Evolutionary conservation across 2,113 vertebrate genomes (phyloP).

Genomic region (Equus przewalskii): DNA sequence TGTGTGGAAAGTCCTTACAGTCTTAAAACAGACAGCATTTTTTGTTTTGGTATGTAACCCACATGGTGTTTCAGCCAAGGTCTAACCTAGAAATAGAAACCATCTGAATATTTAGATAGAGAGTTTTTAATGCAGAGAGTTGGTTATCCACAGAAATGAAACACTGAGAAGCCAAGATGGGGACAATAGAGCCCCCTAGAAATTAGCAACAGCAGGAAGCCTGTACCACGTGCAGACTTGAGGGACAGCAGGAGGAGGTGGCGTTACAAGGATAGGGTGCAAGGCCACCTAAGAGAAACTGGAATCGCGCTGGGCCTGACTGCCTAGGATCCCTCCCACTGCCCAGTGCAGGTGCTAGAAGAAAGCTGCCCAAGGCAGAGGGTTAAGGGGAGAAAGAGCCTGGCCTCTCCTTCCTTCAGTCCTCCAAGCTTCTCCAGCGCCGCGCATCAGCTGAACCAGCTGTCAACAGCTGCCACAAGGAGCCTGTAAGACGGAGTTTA

Average conservation of each 20-base stretch:
- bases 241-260: not conserved
- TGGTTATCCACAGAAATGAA: not conserved
- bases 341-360: not conserved
- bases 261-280: not conserved
- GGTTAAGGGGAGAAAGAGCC: not conserved
- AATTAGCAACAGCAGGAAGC: not conserved
- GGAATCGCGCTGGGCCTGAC: not conserved
- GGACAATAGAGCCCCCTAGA: not conserved
- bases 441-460: not conserved
- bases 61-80: not conserved
- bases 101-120: not conserved
- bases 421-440: not conserved
- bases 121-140: not conserved
- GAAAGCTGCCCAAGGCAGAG: not conserved
- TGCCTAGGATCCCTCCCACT: not conserved
- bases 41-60: not conserved
- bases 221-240: not conserved
- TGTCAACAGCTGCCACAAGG: not conserved
- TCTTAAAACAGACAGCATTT: not conserved
- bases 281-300: not conserved
- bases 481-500: not conserved
- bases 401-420: not conserved
- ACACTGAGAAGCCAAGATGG: not conserved
- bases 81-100: constrained; percentile 3
- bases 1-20: not conserved